Percentiles rank a stretch among this genome's conserved stretches.
These are phyloP conservation scores for Latrodectus hesperus DNA, from an alignment of 2,888 invertebrate species.

Conservation along the genomic window DNA sequence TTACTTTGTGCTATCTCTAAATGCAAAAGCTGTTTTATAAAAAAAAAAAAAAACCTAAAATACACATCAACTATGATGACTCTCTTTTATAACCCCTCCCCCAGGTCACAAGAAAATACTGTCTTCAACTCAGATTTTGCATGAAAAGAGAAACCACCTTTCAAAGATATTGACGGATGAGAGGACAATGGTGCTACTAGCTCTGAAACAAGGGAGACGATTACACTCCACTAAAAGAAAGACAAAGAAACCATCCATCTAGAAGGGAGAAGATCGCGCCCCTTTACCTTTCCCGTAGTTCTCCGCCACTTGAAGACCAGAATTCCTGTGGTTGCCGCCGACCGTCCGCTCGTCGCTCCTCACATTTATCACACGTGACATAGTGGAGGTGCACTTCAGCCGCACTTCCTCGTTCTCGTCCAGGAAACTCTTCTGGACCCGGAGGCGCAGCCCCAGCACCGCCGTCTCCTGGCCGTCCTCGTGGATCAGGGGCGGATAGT, in stretches of 20 bases:
- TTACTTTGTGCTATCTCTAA: no score
- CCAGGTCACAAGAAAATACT: neutral
- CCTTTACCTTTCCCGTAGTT: constrained; percentile 56
- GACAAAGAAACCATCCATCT: neutral
- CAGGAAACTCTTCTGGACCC: constrained; percentile 22
- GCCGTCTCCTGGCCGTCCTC: constrained; percentile 32
- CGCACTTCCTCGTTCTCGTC: constrained; percentile 58
- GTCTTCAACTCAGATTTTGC: neutral
- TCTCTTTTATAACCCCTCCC: no score
- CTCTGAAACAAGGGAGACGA: neutral
- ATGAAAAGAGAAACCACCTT: neutral
- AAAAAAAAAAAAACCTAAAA: no score
- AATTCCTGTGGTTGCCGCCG: constrained; percentile 62
- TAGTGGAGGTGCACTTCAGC: constrained; percentile 64
- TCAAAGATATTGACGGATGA: neutral
- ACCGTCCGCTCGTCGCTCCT: constrained; percentile 62
- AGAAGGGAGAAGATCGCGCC: neutral
- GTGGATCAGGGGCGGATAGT: constrained; percentile 8
- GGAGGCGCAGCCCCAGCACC: constrained; percentile 45
- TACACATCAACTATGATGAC: no score
- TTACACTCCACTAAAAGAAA: neutral
- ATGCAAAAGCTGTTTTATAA: no score
- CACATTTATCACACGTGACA: constrained; percentile 59
- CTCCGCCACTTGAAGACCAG: constrained; percentile 62
- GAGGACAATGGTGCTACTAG: neutral